Conservation (phyloP, 2,888 invertebrate genomes). For the Melieria crassipennis region DNA sequence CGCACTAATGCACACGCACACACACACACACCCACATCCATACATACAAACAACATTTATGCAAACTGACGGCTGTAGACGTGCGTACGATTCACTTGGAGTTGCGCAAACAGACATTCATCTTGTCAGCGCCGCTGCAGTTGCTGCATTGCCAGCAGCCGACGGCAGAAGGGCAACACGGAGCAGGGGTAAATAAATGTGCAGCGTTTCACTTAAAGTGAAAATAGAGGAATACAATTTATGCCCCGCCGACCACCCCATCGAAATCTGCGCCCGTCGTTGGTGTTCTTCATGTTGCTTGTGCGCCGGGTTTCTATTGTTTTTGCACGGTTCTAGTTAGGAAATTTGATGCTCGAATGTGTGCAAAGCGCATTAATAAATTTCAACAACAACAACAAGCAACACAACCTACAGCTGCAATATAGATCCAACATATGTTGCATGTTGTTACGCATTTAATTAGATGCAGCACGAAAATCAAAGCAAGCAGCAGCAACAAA, state of each 20-base stretch:
- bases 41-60: slow-evolving; percentile 9
- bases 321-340: too few species aligned
- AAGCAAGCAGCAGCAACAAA: too few species aligned
- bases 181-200: too few species aligned
- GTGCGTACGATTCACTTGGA: background rate
- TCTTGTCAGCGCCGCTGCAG: background rate
- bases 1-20: background rate
- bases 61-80: background rate
- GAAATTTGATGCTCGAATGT: background rate
- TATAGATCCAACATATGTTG: background rate
- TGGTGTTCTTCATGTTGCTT: too few species aligned
- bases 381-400: too few species aligned
- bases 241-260: too few species aligned
- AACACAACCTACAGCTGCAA: too few species aligned
- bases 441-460: background rate
- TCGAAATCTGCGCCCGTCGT: too few species aligned
- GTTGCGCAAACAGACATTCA: background rate
- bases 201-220: too few species aligned
- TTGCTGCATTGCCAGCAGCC: background rate
- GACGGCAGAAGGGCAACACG: too few species aligned
- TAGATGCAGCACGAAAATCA: background rate
- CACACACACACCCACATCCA: background rate
- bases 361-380: slow-evolving; percentile 31
- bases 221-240: too few species aligned
- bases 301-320: too few species aligned